Percentiles rank a stretch among this genome's conserved stretches.
Conservation (phyloP, 1,140 invertebrate species). For the Aethina tumida region DNA sequence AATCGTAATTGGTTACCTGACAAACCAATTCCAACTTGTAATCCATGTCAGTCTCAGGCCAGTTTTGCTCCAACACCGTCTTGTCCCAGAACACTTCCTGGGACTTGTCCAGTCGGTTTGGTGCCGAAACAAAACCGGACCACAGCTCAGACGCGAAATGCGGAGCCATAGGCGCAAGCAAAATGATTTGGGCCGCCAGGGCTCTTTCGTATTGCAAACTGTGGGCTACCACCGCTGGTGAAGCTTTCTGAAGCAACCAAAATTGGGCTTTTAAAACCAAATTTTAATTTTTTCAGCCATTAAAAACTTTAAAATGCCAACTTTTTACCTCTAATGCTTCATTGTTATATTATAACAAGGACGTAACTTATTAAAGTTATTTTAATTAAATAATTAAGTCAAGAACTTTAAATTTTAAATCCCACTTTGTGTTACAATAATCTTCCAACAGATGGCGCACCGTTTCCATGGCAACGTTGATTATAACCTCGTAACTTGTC, state of each 20-base stretch:
- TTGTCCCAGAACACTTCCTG: constrained; percentile 52
- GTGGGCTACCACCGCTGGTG: constrained; percentile 46
- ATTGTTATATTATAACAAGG: too few species aligned
- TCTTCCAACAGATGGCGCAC: too few species aligned
- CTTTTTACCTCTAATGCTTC: too few species aligned
- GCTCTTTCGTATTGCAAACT: constrained; percentile 71
- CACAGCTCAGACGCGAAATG: constrained; percentile 87
- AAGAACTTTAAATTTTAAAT: too few species aligned
- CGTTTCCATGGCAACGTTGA: too few species aligned
- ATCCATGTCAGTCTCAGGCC: constrained; percentile 70
- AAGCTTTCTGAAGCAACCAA: constrained; percentile 37
- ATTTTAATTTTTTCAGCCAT: too few species aligned
- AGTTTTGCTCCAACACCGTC: constrained; percentile 58
- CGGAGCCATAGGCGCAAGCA: constrained; percentile 78
- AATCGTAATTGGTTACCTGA: constrained; percentile 39
- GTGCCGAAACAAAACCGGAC: constrained; percentile 59
- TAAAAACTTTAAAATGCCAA: too few species aligned
- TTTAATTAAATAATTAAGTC: too few species aligned
- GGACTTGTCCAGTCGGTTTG: constrained; percentile 41
- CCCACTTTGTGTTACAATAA: too few species aligned
- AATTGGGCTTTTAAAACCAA: too few species aligned
- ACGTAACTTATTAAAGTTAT: too few species aligned
- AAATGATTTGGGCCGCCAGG: constrained; percentile 68
- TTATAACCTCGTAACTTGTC: too few species aligned
- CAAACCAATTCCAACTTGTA: constrained; percentile 57